Conservation (phyloP, 2,113 vertebrate genomes). For the Pedionomus torquatus region DNA sequence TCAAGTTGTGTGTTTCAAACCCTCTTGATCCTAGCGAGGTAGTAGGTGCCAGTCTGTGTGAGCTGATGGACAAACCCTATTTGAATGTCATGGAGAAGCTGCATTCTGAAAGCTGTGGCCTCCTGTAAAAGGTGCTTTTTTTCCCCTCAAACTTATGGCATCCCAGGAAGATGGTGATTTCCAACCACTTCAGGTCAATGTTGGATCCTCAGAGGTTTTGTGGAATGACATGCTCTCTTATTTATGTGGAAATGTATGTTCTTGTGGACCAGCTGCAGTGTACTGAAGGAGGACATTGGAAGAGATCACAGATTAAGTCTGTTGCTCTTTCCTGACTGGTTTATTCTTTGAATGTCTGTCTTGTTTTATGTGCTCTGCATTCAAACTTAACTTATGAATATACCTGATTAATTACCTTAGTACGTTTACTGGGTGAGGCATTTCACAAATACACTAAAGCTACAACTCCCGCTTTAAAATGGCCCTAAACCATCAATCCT, state of each 20-base stretch:
- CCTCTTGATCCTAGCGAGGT: background rate
- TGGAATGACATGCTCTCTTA: background rate
- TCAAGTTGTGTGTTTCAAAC: background rate
- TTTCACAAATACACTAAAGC: background rate
- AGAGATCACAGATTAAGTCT: background rate
- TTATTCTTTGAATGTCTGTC: background rate
- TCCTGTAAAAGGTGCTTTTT: background rate
- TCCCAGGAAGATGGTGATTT: background rate
- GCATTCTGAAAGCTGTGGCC: background rate
- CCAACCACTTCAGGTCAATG: background rate
- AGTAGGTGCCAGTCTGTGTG: background rate
- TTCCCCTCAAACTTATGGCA: background rate
- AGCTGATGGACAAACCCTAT: background rate
- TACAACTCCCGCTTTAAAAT: background rate
- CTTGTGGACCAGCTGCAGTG: background rate
- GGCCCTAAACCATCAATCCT: background rate
- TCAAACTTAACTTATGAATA: background rate
- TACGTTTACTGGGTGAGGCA: background rate
- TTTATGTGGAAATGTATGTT: background rate
- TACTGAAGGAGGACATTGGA: background rate
- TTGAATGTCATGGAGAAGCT: rapidly evolving
- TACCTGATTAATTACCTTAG: background rate
- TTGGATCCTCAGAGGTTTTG: background rate
- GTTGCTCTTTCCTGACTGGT: background rate
- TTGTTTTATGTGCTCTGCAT: background rate